Evolutionary conservation across 2,113 vertebrate species (phyloP).

Genomic region (Microcebus tavaratra): DNA sequence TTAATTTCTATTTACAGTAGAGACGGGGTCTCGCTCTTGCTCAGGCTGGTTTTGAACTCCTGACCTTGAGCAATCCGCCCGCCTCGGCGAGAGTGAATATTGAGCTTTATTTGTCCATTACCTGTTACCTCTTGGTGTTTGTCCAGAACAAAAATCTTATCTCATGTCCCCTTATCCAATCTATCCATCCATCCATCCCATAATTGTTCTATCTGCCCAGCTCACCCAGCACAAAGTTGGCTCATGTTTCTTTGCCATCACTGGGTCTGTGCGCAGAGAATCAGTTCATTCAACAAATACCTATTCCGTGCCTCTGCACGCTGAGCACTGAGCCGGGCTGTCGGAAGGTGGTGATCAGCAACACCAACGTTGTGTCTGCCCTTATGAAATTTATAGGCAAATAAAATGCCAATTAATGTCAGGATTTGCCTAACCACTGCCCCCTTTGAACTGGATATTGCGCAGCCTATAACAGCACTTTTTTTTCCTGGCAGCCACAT

Average conservation of each 20-base stretch:
- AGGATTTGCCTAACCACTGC: constrained; percentile 2
- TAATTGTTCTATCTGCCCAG: background rate
- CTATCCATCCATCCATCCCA: background rate
- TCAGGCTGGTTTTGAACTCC: no score
- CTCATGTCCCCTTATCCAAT: background rate
- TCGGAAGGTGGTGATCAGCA: background rate
- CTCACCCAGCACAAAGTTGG: background rate
- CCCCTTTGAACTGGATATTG: constrained; percentile 12
- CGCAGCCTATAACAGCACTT: background rate
- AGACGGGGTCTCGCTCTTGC: no score
- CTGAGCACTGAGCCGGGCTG: background rate
- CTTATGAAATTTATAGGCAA: constrained; percentile 47
- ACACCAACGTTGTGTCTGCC: background rate
- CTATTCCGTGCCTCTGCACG: background rate
- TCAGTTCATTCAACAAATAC: background rate
- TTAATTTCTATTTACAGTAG: no score
- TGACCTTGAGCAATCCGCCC: no score
- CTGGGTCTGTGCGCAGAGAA: background rate
- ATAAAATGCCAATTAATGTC: constrained; percentile 52
- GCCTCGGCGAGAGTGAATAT: background rate
- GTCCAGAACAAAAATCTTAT: constrained; percentile 3
- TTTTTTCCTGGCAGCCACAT: background rate
- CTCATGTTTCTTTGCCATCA: background rate
- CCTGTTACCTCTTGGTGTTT: background rate
- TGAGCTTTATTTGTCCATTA: background rate